phyloP scores from a whole-genome alignment of 2,113 vertebrate species.

The Heliornis fulica region DNA sequence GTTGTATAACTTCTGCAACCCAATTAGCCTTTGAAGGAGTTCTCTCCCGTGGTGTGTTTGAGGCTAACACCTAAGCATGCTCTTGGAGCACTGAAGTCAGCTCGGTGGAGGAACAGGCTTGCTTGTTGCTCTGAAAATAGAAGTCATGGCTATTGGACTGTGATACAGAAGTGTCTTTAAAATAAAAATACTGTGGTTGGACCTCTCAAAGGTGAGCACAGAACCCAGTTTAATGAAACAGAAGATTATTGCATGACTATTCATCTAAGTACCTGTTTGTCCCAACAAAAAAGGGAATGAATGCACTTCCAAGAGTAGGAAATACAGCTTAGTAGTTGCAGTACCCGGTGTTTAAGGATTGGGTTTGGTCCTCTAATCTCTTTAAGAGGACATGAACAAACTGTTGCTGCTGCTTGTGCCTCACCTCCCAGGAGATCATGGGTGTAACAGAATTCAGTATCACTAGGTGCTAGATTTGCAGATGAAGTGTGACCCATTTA shows the following conservation, averaged over 20 bases:
- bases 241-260: not conserved
- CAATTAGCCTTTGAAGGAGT: not conserved
- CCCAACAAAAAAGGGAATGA: not conserved
- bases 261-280: not conserved
- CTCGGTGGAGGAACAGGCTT: not conserved
- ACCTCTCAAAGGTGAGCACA: not conserved
- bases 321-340: not conserved
- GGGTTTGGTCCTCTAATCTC: not conserved
- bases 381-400: not conserved
- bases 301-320: not conserved
- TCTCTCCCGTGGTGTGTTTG: accelerated
- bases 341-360: not conserved
- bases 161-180: not conserved
- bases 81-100: not conserved
- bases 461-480: not conserved
- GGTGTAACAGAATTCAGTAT: not conserved
- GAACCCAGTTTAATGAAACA: not conserved
- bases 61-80: accelerated
- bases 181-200: not conserved
- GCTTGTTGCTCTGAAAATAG: not conserved
- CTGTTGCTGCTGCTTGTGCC: not conserved
- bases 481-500: not conserved
- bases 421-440: not conserved
- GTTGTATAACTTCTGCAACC: not conserved
- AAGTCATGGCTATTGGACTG: not conserved